Conservation (phyloP, 2,888 invertebrate species). For the Caenorhabditis sp. region DNA sequence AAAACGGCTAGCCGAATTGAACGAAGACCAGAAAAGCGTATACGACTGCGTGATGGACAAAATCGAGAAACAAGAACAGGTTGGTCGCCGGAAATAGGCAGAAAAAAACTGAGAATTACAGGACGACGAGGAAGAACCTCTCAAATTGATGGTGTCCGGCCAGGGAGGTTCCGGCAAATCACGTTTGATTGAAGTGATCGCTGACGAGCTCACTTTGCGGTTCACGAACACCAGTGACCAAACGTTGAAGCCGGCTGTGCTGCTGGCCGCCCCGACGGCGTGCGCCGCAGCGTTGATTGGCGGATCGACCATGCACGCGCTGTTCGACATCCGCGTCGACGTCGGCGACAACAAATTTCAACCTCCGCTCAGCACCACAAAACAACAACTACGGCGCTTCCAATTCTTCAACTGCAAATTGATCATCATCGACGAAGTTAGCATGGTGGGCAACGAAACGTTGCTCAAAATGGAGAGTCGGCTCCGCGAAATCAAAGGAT, state of each 20-base stretch:
- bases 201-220: constrained; percentile 16
- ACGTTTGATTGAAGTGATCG: constrained; percentile 32
- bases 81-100: too few species aligned
- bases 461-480: constrained; percentile 24
- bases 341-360: neutral
- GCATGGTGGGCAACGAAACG: constrained; percentile 15
- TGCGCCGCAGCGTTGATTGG: constrained; percentile 34
- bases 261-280: constrained; percentile 41
- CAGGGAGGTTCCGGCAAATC: constrained; percentile 43
- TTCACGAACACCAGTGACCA: neutral
- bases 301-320: constrained; percentile 40
- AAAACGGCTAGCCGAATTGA: neutral
- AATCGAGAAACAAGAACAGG: constrained; percentile 9
- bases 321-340: constrained; percentile 12
- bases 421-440: constrained; percentile 39
- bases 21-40: constrained; percentile 13
- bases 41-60: constrained; percentile 8
- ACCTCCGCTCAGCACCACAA: too few species aligned
- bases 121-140: neutral
- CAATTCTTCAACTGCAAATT: constrained; percentile 9
- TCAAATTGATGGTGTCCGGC: constrained; percentile 21
- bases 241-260: constrained; percentile 4
- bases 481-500: constrained; percentile 22
- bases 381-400: neutral
- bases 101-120: neutral